Evolutionary conservation across 2,888 invertebrate species (phyloP).

Genomic region (Drosophila cognata): DNA sequence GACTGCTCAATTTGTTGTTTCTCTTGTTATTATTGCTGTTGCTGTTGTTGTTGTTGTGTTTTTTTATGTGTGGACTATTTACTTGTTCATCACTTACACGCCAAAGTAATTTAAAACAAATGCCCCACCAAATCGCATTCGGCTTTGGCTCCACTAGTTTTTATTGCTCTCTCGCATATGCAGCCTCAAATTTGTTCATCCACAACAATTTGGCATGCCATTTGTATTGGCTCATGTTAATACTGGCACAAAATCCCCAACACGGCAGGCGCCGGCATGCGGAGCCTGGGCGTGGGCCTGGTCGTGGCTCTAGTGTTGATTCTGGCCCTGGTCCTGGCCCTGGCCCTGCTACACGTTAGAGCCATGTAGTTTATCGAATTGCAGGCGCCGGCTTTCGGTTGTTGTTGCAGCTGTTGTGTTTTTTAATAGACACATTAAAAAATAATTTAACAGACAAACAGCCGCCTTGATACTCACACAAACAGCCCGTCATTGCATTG

Average conservation of each 20-base stretch:
- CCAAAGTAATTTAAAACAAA: slow-evolving; percentile 81
- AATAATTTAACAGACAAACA: slow-evolving; percentile 77
- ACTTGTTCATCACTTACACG: slow-evolving; percentile 81
- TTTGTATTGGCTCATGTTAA: slow-evolving; percentile 81
- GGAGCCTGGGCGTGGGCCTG: slow-evolving; percentile 10
- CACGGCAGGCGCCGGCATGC: slow-evolving; percentile 54
- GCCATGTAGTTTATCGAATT: slow-evolving; percentile 53
- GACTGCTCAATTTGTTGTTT: slow-evolving; percentile 66
- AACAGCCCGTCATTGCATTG: slow-evolving; percentile 64
- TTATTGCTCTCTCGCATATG: slow-evolving; percentile 67
- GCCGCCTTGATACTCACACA: slow-evolving; percentile 53
- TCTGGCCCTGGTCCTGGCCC: not conserved
- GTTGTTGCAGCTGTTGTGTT: slow-evolving; percentile 76
- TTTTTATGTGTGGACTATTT: slow-evolving; percentile 56
- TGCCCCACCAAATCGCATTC: slow-evolving; percentile 78
- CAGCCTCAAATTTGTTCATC: slow-evolving; percentile 67
- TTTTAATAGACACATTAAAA: slow-evolving; percentile 80
- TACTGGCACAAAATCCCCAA: slow-evolving; percentile 72
- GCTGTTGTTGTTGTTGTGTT: slow-evolving; percentile 11
- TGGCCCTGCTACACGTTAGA: slow-evolving; percentile 14
- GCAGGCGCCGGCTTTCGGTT: slow-evolving; percentile 42
- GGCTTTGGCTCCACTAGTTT: slow-evolving; percentile 65
- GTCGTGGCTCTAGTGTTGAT: not conserved
- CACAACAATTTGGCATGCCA: slow-evolving; percentile 81
- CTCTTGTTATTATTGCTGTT: slow-evolving; percentile 28